Percentiles rank a stretch among this genome's conserved stretches.
These are phyloP conservation scores for Ylistrum balloti DNA, from an alignment of 1,140 invertebrate genomes.

Conservation along the genomic window DNA sequence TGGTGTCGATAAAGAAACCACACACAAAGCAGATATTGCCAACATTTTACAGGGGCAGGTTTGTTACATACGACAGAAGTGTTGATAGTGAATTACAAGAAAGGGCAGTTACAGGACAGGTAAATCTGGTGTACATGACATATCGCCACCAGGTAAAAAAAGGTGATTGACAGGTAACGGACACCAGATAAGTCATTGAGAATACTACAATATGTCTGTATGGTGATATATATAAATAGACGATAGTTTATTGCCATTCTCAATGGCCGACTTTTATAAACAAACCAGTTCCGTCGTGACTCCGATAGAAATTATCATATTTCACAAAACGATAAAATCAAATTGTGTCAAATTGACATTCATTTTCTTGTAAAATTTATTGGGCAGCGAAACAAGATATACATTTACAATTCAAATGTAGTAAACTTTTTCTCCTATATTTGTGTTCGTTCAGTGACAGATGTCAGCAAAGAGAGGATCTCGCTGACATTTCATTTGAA, in stretches of 20 bases:
- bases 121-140: conserved; percentile 26
- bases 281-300: not conserved
- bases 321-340: not conserved
- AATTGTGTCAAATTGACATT: not conserved
- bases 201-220: not conserved
- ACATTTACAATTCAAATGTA: not conserved
- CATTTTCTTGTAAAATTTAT: not conserved
- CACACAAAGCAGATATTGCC: not conserved
- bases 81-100: not conserved
- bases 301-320: not conserved
- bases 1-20: not conserved
- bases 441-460: too few species aligned
- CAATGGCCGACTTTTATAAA: not conserved
- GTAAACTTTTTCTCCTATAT: not conserved
- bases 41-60: too few species aligned
- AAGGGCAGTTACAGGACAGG: not conserved
- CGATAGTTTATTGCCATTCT: not conserved
- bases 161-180: not conserved
- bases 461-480: too few species aligned
- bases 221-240: not conserved
- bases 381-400: too few species aligned
- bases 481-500: too few species aligned
- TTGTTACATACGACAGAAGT: not conserved
- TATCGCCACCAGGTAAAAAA: conserved; percentile 21
- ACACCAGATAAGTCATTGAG: not conserved